phyloP scores from a whole-genome alignment of 2,113 vertebrate species.

The Theristicus caerulescens region DNA sequence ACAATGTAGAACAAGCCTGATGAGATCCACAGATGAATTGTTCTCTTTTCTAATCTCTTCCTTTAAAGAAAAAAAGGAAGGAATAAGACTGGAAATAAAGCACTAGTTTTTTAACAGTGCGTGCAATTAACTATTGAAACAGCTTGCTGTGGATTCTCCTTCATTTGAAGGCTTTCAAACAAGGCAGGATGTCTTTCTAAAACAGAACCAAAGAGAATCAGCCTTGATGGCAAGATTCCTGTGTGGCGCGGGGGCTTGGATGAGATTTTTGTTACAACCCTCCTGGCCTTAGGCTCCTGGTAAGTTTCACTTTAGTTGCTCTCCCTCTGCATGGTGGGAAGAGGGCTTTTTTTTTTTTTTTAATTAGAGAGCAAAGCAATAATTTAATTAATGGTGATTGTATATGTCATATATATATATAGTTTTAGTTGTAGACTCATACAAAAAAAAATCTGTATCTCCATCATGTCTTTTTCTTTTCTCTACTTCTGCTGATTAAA shows the following conservation, averaged over 20 bases:
- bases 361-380: neutral
- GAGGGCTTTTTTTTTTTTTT: neutral
- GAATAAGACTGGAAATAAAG: slow-evolving; percentile 1
- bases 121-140: slow-evolving; percentile 15
- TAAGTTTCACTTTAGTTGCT: neutral
- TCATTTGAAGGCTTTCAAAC: slow-evolving; percentile 6
- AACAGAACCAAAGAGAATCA: neutral
- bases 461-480: neutral
- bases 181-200: neutral
- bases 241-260: rapidly evolving
- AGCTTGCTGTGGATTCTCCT: neutral
- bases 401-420: neutral
- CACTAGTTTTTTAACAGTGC: neutral
- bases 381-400: neutral
- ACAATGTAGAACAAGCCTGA: slow-evolving; percentile 5
- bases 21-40: neutral
- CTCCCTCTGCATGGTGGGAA: neutral
- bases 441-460: neutral
- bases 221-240: neutral
- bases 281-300: neutral
- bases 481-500: neutral
- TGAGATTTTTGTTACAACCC: neutral
- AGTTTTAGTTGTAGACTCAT: neutral
- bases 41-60: slow-evolving; percentile 7
- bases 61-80: slow-evolving; percentile 24